These are phyloP conservation scores for Hybognathus amarus DNA, from an alignment of 2,797 vertebrate genomes.

Conservation along the genomic window DNA sequence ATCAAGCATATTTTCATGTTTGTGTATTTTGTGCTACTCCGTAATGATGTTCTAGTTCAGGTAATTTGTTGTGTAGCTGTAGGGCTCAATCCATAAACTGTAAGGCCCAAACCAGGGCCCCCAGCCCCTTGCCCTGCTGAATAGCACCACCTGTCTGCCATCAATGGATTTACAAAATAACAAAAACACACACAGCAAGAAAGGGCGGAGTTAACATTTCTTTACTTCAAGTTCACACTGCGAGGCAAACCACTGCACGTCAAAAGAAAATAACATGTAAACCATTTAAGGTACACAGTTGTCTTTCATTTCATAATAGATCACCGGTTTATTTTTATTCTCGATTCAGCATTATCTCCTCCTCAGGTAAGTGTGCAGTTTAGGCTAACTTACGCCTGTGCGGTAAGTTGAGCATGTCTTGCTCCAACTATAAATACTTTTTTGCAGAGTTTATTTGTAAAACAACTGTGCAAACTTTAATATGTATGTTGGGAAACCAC, in stretches of 20 bases:
- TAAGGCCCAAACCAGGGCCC: too few relatives aligned
- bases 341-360: not conserved
- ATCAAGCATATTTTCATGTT: too few relatives aligned
- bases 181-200: not conserved
- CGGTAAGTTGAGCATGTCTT: not conserved
- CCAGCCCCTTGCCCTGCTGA: too few relatives aligned
- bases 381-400: not conserved
- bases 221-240: not conserved
- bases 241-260: not conserved
- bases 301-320: not conserved
- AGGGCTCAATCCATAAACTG: too few relatives aligned
- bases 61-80: too few relatives aligned
- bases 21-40: too few relatives aligned
- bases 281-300: not conserved
- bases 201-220: conserved; percentile 32
- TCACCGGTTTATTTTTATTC: not conserved
- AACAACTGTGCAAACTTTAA: not conserved
- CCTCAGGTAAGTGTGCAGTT: not conserved
- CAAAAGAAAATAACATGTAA: conserved; percentile 12
- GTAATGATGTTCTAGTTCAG: too few relatives aligned
- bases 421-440: not conserved
- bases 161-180: conserved; percentile 4
- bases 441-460: not conserved
- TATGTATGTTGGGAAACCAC: not conserved
- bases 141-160: conserved; percentile 13